Evolutionary conservation across 2,888 invertebrate genomes (phyloP), one percentile per base, ranked within the genome.

Genomic region (Nineta flava): DNA sequence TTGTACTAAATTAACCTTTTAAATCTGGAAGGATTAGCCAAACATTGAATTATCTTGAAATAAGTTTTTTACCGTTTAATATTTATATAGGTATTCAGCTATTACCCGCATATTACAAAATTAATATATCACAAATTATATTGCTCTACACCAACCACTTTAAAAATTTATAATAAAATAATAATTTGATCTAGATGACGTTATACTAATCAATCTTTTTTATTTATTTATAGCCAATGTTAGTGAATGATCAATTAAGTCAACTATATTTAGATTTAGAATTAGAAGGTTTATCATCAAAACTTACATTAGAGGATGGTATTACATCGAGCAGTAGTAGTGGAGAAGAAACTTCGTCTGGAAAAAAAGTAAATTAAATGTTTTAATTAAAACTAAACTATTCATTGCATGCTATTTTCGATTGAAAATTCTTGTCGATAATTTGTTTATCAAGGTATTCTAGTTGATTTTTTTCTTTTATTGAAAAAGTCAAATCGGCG

Each of bases 161-260:
- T n/a, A n/a, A n/a, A n/a, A n/a, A n/a, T n/a, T n/a, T n/a, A n/a
- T n/a, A n/a, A n/a, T n/a, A n/a, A n/a, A n/a, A n/a, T n/a, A n/a
- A n/a, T n/a, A n/a, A n/a, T n/a, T n/a, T n/a, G n/a, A n/a, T n/a
- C n/a, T n/a, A n/a, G n/a, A n/a, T n/a, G n/a, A n/a, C n/a, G n/a
- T n/a, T n/a, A n/a, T n/a, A 10, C 17, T 21, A 41, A 41, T 35
- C 46, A 32, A 42, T 46, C 17, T 48, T 41, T 41, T 49, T 47
- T 12, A 47, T n/a, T 47, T 55, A 52, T 51, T 58, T 65, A 50
- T 70, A 86, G 76, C 80, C 86, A 0, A 57, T 68, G 1, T 56
- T 82, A 56, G 83, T 87, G 1, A 82, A 82, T 59, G 81, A 84
- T 50, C 87, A 87, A 62, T 62, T 87, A 17, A 72, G 68, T 35